phyloP scores from a whole-genome alignment of 92 coral and sea anemone species.

The Montipora capitata region DNA sequence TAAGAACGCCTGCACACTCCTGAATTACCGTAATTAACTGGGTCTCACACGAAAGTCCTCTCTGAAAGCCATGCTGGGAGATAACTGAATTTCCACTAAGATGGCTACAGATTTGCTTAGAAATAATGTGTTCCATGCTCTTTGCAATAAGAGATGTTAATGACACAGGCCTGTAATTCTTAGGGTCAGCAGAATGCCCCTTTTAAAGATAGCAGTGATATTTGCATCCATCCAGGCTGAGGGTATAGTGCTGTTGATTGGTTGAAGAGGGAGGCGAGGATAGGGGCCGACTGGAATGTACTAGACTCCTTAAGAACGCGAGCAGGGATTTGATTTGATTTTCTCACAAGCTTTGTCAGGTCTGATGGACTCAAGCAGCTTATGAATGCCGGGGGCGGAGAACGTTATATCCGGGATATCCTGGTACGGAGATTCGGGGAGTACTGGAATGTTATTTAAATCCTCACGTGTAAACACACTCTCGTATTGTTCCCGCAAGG shows the following conservation, averaged over 20 bases:
- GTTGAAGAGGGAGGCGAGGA: not conserved
- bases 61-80: constrained; percentile 44
- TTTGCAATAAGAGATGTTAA: constrained; percentile 10
- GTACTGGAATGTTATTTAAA: constrained; percentile 12
- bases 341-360: not conserved
- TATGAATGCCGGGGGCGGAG: not conserved
- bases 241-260: not conserved
- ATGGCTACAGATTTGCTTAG: constrained; percentile 24
- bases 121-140: constrained; percentile 29
- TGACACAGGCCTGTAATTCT: constrained; percentile 34
- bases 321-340: not conserved
- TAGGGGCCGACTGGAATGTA: not conserved
- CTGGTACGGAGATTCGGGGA: constrained; percentile 19
- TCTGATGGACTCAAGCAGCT: not conserved
- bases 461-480: constrained; percentile 27
- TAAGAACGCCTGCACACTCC: constrained; percentile 44
- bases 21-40: constrained; percentile 39
- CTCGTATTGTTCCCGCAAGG: constrained; percentile 13
- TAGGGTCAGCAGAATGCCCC: constrained; percentile 33
- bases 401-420: constrained; percentile 14
- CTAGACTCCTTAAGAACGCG: not conserved
- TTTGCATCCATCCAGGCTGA: constrained; percentile 20
- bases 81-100: constrained; percentile 16
- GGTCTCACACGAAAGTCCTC: constrained; percentile 47
- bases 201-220: constrained; percentile 28